Base-by-base conservation (phyloP, 2,888 invertebrate species). In the Cremastobaeus sp. region DNA sequence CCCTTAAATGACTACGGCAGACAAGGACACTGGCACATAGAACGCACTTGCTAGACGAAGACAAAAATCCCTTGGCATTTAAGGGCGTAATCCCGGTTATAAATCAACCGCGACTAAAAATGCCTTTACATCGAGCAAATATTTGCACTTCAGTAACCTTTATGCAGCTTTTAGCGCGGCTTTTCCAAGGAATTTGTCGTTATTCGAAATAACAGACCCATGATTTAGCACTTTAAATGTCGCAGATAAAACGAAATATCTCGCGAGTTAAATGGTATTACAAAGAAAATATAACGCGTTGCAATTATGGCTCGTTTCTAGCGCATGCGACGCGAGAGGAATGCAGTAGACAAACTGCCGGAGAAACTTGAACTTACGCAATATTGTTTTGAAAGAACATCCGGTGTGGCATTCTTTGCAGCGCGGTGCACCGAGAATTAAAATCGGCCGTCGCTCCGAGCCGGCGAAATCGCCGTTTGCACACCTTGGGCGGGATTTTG, bases 331-430 rank as follows among this genome's bases (percentile, higher is more conserved):
- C 50, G 11, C 37, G 45, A 55, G 28, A 39, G 52, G 21, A 59
- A 20, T 28, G 39, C 30, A n/a, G 45, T 34, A 25, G 30, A 47
- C 47, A 47, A 41, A 62, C 48, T 21, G 54, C 54, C 43, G 45
- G 69, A 55, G 69, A 70, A 74, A 71, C 65, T 28, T 41, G 62
- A 68, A 37, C 71, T 76, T 76, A 71, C 52, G 76, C 68, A 74
- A 76, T 57, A n/a, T 15, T 35, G 64, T 50, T 62, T 62, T 69
- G 59, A 64, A 71, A 47, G 74, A 71, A 68, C 57, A 71, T 76
- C 74, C 71, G 71, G 66, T 48, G 66, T 59, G 47, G 55, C 43
- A 70, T 65, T 70, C 34, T 55, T 57, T 62, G 28, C 43, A 47
- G 37, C 15, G 15, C 35, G n/a, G 45, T 6, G 52, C 12, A 11